Base-by-base conservation (phyloP, 2,797 vertebrate genomes). In the Lateolabrax maculatus region DNA sequence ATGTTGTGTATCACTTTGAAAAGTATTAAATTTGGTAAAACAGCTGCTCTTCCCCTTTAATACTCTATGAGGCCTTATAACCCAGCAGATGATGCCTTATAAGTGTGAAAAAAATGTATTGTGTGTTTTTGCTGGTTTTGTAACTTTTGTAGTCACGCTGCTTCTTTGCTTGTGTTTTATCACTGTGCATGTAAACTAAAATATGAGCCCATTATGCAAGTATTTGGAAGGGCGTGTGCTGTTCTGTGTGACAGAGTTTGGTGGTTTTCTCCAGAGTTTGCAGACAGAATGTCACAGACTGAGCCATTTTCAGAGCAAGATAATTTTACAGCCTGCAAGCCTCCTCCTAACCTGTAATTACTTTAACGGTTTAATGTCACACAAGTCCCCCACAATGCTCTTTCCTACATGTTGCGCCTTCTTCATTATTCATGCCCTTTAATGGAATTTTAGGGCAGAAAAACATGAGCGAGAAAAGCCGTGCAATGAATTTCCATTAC, bases 361-460 rank as follows among this genome's bases (percentile, higher is more conserved):
- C 88, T 91, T 91, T 82, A 92, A 90, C 90, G 87, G 85, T 93
- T 95, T 87, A 92, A 93, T 90, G 84, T 93, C 91, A 85, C 82
- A 86, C 68, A 69, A 86, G 75, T 90, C 86, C 75, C 80, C 87
- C 81, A 77, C 83, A 81, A 80, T 71, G 53, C 71, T 84, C 68
- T 78, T 67, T 82, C 58, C 82, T 55, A 61, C 75, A 75, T 86
- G 66, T 81, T 83, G 74, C 51, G 77, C 48, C 74, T 85, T 77
- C 66, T 86, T 92, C 70, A 88, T 90, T 88, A 90, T 89, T 89
- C 67, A 91, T 89, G 75, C 48, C 44, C 82, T 87, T 81, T 90
- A 87, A 91, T 88, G 66, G 71, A 85, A 89, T 90, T n/a, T 88
- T 67, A 79, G 51, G 60, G 66, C 72, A 80, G 62, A 75, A 77